Conservation (phyloP, 1,140 invertebrate genomes). For the Bombus superbus region DNA sequence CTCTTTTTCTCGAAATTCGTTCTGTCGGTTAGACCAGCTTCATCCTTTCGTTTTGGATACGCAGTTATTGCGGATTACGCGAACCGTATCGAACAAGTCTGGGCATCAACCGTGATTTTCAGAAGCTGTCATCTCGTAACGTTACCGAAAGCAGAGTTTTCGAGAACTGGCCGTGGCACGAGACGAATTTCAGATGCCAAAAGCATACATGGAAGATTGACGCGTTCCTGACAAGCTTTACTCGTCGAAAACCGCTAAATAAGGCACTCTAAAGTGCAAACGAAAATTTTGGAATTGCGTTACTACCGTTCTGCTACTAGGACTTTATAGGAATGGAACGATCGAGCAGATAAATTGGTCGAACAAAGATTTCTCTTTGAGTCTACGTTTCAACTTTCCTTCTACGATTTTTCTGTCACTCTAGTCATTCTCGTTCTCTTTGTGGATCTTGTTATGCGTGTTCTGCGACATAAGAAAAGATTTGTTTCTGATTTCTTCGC, state of each 20-base stretch:
- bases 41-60: no score
- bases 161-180: slow-evolving; percentile 19
- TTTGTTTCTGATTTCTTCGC: neutral
- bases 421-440: neutral
- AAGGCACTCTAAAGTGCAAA: neutral
- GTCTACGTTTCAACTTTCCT: neutral
- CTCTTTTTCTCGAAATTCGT: neutral
- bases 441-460: neutral
- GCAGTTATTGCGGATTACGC: neutral
- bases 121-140: neutral
- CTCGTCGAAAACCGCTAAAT: neutral
- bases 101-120: slow-evolving; percentile 17
- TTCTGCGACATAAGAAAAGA: neutral
- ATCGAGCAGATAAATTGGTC: no score
- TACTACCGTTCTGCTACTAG: slow-evolving; percentile 13
- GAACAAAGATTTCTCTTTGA: neutral
- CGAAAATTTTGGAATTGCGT: slow-evolving; percentile 31
- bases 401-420: neutral
- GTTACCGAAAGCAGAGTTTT: slow-evolving; percentile 21
- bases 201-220: slow-evolving; percentile 61
- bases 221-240: slow-evolving; percentile 36
- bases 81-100: neutral
- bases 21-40: neutral
- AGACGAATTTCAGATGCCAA: slow-evolving; percentile 44
- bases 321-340: neutral